A percentile compares a stretch with the other conserved stretches of the same genome.
These are phyloP conservation scores for Scomber scombrus DNA, from an alignment of 2,113 vertebrate genomes.

Conservation along the genomic window DNA sequence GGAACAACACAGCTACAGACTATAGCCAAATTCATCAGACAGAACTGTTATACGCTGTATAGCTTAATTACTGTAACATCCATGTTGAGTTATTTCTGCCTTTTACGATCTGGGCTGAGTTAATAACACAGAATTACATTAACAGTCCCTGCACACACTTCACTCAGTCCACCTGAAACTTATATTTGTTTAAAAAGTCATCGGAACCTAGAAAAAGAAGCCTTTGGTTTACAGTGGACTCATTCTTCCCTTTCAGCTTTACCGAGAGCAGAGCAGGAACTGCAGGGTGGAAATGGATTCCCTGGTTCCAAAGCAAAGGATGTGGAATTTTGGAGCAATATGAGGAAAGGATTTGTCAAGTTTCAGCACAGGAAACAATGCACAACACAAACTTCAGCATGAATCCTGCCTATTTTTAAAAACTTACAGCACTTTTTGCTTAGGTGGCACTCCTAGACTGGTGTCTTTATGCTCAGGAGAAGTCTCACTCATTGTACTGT, in stretches of 20 bases:
- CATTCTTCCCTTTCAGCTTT: slow-evolving; percentile 57
- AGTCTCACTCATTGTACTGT: background rate
- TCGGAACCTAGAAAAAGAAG: slow-evolving; percentile 47
- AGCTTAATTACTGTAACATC: slow-evolving; percentile 4
- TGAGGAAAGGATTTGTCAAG: slow-evolving; percentile 40
- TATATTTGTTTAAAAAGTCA: slow-evolving; percentile 52
- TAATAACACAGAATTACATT: background rate
- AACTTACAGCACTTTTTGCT: background rate
- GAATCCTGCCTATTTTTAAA: slow-evolving; percentile 8
- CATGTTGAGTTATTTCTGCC: background rate
- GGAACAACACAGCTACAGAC: slow-evolving; percentile 66
- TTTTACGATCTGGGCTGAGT: background rate
- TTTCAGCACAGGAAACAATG: slow-evolving; percentile 60
- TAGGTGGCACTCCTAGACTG: background rate
- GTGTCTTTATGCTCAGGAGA: background rate
- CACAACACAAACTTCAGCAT: slow-evolving; percentile 41
- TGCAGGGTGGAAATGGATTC: slow-evolving; percentile 75
- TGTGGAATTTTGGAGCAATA: slow-evolving; percentile 71
- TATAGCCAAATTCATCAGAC: slow-evolving; percentile 22
- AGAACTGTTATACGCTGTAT: background rate
- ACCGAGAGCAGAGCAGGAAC: slow-evolving; percentile 59
- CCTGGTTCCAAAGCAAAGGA: slow-evolving; percentile 71
- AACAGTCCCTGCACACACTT: slow-evolving; percentile 8
- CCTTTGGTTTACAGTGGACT: slow-evolving; percentile 54
- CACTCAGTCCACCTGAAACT: slow-evolving; percentile 42